A percentile compares a stretch with the other conserved stretches of the same genome.
Evolutionary conservation across 2,888 invertebrate genomes (phyloP).

Genomic region (Chymomyza caudatula): DNA sequence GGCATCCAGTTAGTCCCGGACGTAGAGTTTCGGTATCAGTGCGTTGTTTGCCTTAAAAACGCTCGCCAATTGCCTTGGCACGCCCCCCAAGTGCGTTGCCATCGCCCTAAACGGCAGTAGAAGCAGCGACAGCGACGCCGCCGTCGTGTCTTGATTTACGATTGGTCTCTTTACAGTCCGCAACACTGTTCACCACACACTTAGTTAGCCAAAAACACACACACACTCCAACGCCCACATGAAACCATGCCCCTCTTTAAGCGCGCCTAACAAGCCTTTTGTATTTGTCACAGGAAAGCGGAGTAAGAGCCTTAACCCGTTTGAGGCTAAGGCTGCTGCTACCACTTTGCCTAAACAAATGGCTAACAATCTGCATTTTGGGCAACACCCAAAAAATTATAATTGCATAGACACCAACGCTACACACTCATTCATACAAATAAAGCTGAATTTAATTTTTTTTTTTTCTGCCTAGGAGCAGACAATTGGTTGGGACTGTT

Average conservation of each 20-base stretch:
- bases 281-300: slow-evolving; percentile 45
- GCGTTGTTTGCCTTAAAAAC: slow-evolving; percentile 4
- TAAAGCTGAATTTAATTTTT: slow-evolving; percentile 24
- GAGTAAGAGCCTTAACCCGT: slow-evolving; percentile 24
- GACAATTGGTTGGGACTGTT: slow-evolving; percentile 28
- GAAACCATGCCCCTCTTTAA: neutral
- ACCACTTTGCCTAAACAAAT: slow-evolving; percentile 53
- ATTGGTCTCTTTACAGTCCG: slow-evolving; percentile 60
- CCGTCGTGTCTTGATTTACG: slow-evolving; percentile 65
- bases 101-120: too few relatives aligned
- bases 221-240: slow-evolving; percentile 17
- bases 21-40: neutral
- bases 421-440: slow-evolving; percentile 5
- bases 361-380: slow-evolving; percentile 62
- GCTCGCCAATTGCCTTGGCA: slow-evolving; percentile 21
- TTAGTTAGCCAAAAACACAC: slow-evolving; percentile 60
- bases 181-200: slow-evolving; percentile 56
- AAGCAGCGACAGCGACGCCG: slow-evolving; percentile 16
- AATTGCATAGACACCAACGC: slow-evolving; percentile 47
- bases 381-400: slow-evolving; percentile 54
- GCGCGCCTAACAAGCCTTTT: slow-evolving; percentile 39
- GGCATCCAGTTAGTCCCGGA: neutral
- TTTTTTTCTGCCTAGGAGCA: slow-evolving; percentile 13
- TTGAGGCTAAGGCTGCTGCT: slow-evolving; percentile 18
- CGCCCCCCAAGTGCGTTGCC: slow-evolving; percentile 46